Percentiles rank a stretch among this genome's conserved stretches.
phyloP scores from a whole-genome alignment of 37 sponge, comb jelly and placozoan species.

The Ephydatia muelleri region DNA sequence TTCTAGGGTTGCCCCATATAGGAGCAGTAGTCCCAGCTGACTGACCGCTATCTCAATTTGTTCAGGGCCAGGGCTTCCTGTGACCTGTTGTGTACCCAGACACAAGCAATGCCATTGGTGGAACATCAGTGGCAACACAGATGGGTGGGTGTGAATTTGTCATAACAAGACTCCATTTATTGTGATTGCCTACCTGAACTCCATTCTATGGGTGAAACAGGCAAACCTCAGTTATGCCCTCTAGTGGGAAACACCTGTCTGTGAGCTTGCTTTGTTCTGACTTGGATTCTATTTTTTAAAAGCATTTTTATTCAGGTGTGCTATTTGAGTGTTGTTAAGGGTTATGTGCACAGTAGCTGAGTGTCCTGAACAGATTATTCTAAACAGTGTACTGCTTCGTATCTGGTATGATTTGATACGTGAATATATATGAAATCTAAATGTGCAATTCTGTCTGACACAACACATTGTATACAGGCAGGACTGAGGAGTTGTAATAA shows the following conservation, averaged over 20 bases:
- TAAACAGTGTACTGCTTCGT: too few relatives aligned
- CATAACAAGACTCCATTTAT: background rate
- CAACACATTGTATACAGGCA: too few relatives aligned
- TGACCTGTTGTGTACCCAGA: background rate
- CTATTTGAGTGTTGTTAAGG: too few relatives aligned
- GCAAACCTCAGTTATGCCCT: background rate
- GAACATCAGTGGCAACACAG: background rate
- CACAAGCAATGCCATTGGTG: background rate
- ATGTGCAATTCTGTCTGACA: too few relatives aligned
- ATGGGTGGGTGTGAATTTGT: background rate
- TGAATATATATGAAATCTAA: too few relatives aligned
- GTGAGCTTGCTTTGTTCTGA: background rate
- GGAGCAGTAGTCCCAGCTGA: background rate
- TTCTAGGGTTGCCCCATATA: background rate
- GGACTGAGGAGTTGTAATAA: too few relatives aligned
- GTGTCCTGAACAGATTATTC: too few relatives aligned
- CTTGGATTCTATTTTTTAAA: too few relatives aligned
- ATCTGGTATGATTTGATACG: too few relatives aligned
- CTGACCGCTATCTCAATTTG: background rate
- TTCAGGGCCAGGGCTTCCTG: constrained; percentile 1
- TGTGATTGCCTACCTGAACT: background rate
- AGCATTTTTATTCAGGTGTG: too few relatives aligned
- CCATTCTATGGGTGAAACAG: background rate
- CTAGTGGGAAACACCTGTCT: background rate
- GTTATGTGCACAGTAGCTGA: too few relatives aligned